These are phyloP conservation scores for Lanius collurio DNA, from an alignment of 2,113 vertebrate species.

Conservation along the genomic window DNA sequence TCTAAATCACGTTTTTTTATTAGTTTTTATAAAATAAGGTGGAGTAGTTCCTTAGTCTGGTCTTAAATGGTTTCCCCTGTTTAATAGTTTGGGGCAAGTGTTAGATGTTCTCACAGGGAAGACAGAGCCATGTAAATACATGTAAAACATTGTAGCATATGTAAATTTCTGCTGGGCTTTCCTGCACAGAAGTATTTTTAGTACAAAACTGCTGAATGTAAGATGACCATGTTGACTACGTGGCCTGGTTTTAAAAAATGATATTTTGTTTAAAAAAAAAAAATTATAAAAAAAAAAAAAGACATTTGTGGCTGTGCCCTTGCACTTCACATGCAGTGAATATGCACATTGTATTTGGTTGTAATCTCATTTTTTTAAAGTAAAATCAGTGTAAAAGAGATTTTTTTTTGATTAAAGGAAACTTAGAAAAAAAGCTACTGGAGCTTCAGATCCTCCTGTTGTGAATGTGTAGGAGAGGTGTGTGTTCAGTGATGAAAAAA, in stretches of 20 bases:
- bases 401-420: not conserved
- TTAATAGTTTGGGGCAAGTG: not conserved
- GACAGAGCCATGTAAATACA: conserved; percentile 94
- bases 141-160: conserved; percentile 98
- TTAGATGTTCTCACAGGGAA: conserved; percentile 11
- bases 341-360: conserved; percentile 75
- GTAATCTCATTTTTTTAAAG: conserved; percentile 72
- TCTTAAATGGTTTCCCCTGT: not conserved
- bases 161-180: conserved; percentile 89
- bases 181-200: conserved; percentile 94
- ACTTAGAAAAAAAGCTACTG: not conserved
- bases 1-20: conserved; percentile 22
- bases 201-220: conserved; percentile 95
- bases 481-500: not conserved
- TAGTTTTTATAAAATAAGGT: not conserved
- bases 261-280: conserved; percentile 80
- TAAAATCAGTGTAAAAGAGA: conserved; percentile 72
- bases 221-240: conserved; percentile 75
- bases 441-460: conserved; percentile 17
- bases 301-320: conserved; percentile 68
- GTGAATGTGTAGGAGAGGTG: not conserved
- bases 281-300: not conserved
- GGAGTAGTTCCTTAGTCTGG: not conserved
- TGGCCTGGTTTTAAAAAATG: conserved; percentile 78
- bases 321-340: conserved; percentile 81